These are phyloP conservation scores for Ptychoptera contaminata DNA, from an alignment of 2,888 invertebrate genomes.

Conservation along the genomic window DNA sequence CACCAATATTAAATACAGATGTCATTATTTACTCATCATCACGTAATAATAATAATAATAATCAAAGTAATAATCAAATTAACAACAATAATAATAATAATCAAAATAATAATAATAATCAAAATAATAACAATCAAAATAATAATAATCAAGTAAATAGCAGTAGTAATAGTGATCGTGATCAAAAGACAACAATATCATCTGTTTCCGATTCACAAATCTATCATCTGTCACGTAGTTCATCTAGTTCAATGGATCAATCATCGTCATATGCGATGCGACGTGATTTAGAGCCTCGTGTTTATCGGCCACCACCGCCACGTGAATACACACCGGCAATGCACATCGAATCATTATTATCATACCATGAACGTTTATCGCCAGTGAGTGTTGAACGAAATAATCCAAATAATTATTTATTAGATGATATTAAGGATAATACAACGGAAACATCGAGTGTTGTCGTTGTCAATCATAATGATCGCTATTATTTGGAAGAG, in stretches of 20 bases:
- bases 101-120: neutral
- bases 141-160: neutral
- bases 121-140: neutral
- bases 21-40: conserved; percentile 6
- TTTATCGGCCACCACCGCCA: conserved; percentile 11
- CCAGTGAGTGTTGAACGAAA: neutral
- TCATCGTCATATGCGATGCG: conserved; percentile 10
- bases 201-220: conserved; percentile 13
- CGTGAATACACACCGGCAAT: conserved; percentile 21
- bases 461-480: conserved; percentile 11
- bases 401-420: conserved; percentile 2
- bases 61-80: conserved; percentile 1
- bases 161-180: conserved; percentile 10
- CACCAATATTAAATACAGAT: conserved; percentile 24
- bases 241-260: conserved; percentile 22
- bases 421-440: conserved; percentile 1
- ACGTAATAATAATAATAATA: conserved; percentile 1
- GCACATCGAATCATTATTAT: conserved; percentile 21
- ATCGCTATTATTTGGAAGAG: conserved; percentile 27
- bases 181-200: conserved; percentile 9
- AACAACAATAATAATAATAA: neutral
- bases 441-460: conserved; percentile 13
- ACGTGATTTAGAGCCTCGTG: conserved; percentile 5
- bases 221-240: conserved; percentile 21
- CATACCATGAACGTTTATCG: conserved; percentile 15